Base-by-base conservation (phyloP, 64 coral and sea anemone species). In the Dendronephthya gigantea region DNA sequence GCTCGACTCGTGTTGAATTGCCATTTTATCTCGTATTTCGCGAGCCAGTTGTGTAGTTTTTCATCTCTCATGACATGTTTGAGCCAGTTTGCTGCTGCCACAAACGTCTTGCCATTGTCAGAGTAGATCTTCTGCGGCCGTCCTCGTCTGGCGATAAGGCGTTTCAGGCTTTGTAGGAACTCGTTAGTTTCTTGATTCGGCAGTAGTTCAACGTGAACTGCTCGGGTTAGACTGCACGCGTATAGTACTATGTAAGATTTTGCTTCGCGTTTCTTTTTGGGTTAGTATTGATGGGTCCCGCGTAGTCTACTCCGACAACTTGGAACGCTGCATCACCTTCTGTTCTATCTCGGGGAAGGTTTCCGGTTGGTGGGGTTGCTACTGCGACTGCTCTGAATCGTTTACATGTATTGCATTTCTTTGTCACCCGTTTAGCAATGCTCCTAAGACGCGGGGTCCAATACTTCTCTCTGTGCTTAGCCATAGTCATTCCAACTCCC, bases 141-240 rank as follows among this genome's bases (percentile, higher is more conserved):
- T 11, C 68, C 68, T 74, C 68, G 13, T 28, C 68, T 74, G 32
- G 68, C 68, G n/a, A 74, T 74, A 16, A 74, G 68, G 11, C 68
- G 68, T 27, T 74, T 74, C 68, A 74, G 68, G 33, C 68, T 74
- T 74, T 28, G 11, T 11, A 74, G 68, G 25, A 74, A 74, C 25
- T 74, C 68, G 13, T 74, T 27, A 28, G 68, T 74, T 74, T 74
- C 68, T 74, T 74, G 68, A 27, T 35, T 74, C 22, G 68, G 68
- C n/a, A 74, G 68, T 28, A 74, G 33, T 28, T 74, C 68, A 25
- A 74, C 10, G 68, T 74, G 31, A 16, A 74, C 13, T 35, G 13
- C 68, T 74, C 68, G n/a, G 22, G 68, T 74, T 74, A 74, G 68
- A 35, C 68, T 74, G 68, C 68, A 74, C 13, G n/a, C n/a, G n/a